A percentile compares a stretch with the other conserved stretches of the same genome.
Evolutionary conservation across 2,797 vertebrate genomes (phyloP).

Genomic region (Spondyliosoma cantharus): DNA sequence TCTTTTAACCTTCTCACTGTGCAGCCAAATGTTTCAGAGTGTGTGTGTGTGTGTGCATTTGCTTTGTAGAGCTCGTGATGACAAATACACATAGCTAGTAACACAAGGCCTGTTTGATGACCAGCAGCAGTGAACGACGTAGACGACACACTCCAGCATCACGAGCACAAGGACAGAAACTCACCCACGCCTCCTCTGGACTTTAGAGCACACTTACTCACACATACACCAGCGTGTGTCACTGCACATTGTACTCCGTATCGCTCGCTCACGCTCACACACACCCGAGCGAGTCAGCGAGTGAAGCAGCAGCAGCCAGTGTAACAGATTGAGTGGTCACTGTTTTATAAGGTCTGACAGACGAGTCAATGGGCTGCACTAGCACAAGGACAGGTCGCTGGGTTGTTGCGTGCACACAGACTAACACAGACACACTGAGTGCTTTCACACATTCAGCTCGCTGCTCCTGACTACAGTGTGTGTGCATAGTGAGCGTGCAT

Average conservation of each 20-base stretch:
- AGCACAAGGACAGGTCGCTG: constrained; percentile 48
- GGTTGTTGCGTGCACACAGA: not conserved
- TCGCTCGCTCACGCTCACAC: constrained; percentile 13
- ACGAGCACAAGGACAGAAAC: not conserved
- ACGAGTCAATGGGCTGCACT: constrained; percentile 58
- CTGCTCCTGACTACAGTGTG: constrained; percentile 1
- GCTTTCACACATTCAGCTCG: constrained; percentile 12
- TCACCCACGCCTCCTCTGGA: not conserved
- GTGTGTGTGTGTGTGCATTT: not conserved
- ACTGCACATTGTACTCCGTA: constrained; percentile 20
- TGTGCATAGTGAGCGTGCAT: not conserved
- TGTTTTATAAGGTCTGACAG: constrained; percentile 66
- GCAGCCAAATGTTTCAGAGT: not conserved
- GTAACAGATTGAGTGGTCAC: constrained; percentile 67
- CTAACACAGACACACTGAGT: not conserved
- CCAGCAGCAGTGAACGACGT: not conserved
- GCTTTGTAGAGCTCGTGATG: constrained; percentile 1
- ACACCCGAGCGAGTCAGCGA: constrained; percentile 31
- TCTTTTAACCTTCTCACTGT: constrained; percentile 35
- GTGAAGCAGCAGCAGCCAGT: constrained; percentile 51
- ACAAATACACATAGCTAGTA: constrained; percentile 31
- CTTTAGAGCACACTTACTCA: constrained; percentile 6
- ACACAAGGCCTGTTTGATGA: constrained; percentile 42
- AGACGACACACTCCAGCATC: constrained; percentile 1
- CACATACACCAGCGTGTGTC: constrained; percentile 32